Percentiles rank a stretch among this genome's conserved stretches.
phyloP scores from a whole-genome alignment of 2,888 invertebrate genomes.

The Leptinotarsa rubiginosa region DNA sequence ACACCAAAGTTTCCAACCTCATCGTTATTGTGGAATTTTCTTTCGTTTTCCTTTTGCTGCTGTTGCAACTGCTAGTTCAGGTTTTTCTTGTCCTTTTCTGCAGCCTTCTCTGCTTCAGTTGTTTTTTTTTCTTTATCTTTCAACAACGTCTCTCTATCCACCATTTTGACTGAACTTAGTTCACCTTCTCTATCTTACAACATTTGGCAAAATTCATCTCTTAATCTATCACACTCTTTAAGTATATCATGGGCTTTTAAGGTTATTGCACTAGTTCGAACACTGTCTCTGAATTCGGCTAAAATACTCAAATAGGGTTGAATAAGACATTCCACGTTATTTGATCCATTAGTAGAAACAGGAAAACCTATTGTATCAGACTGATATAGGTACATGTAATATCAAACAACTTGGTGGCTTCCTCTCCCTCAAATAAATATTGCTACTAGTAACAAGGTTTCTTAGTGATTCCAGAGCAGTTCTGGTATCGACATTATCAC shows the following conservation, averaged over 20 bases:
- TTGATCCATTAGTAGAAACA: constrained; percentile 45
- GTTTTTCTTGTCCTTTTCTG: too few species aligned
- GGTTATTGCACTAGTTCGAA: constrained; percentile 77
- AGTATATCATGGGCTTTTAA: constrained; percentile 78
- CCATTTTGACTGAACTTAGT: too few species aligned
- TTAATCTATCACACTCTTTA: constrained; percentile 85
- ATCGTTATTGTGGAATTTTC: too few species aligned
- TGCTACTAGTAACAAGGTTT: constrained; percentile 86
- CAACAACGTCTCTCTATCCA: too few species aligned
- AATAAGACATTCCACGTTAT: constrained; percentile 77
- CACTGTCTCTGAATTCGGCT: constrained; percentile 85
- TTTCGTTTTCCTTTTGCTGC: too few species aligned
- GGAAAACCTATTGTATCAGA: constrained; percentile 80
- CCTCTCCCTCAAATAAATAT: constrained; percentile 83
- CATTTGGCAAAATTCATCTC: constrained; percentile 89
- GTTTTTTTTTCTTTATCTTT: too few species aligned
- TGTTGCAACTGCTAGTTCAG: too few species aligned
- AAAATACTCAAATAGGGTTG: constrained; percentile 91
- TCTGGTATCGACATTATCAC: constrained; percentile 96
- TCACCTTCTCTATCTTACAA: constrained; percentile 88
- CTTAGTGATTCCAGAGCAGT: constrained; percentile 84
- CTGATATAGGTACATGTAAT: constrained; percentile 74
- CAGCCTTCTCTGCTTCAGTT: too few species aligned
- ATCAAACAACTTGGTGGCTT: constrained; percentile 72
- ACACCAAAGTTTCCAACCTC: too few species aligned